Evolutionary conservation across 2,888 invertebrate genomes (phyloP).

Genomic region (Ophion obscuratus): DNA sequence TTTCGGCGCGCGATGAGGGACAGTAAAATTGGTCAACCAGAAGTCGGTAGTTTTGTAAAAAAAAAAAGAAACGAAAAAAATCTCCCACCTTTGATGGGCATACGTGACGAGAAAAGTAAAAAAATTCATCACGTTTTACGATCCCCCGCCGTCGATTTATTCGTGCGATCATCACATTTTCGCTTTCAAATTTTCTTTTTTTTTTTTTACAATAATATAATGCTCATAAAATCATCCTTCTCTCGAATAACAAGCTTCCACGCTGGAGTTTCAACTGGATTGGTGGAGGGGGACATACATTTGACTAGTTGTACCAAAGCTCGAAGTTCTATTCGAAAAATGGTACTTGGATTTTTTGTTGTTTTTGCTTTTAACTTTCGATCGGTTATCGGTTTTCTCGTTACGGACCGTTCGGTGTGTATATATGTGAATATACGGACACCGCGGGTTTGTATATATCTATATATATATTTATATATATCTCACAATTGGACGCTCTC

Average conservation of each 20-base stretch:
- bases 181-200: slow-evolving; percentile 15
- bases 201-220: slow-evolving; percentile 29
- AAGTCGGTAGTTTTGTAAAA: background rate
- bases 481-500: slow-evolving; percentile 31
- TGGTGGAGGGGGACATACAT: slow-evolving; percentile 43
- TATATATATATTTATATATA: slow-evolving; percentile 23
- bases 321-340: slow-evolving; percentile 36
- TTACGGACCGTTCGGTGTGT: slow-evolving; percentile 20
- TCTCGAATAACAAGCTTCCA: slow-evolving; percentile 50
- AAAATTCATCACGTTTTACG: slow-evolving; percentile 7
- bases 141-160: slow-evolving; percentile 12
- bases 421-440: background rate
- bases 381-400: slow-evolving; percentile 11
- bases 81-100: background rate
- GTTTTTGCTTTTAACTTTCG: slow-evolving; percentile 4
- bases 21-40: background rate
- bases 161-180: slow-evolving; percentile 9
- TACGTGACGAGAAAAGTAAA: background rate
- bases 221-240: slow-evolving; percentile 40
- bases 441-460: slow-evolving; percentile 8
- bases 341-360: slow-evolving; percentile 55
- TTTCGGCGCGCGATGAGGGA: background rate
- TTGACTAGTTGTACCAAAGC: slow-evolving; percentile 64
- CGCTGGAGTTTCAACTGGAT: slow-evolving; percentile 35
- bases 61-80: background rate